Conservation (phyloP, 2,113 vertebrate species). For the Gracilinanus agilis region DNA sequence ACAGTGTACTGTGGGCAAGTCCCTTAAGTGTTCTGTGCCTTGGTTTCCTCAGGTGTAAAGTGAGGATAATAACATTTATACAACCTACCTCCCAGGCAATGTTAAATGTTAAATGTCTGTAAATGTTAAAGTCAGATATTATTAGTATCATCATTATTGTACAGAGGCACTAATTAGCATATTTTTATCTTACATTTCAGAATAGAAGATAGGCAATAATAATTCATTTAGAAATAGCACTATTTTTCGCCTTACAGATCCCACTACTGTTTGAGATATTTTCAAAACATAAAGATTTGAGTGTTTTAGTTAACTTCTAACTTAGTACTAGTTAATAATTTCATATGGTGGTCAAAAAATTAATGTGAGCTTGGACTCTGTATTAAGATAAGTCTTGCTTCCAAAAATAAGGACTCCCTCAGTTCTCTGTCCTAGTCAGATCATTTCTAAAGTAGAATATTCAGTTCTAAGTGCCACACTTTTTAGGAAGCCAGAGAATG, state of each 20-base stretch:
- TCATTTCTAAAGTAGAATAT: not conserved
- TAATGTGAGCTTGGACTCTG: not conserved
- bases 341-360: not conserved
- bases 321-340: not conserved
- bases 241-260: conserved; percentile 31
- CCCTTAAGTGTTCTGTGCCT: not conserved
- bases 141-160: not conserved
- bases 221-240: not conserved
- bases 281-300: conserved; percentile 42
- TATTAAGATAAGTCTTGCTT: not conserved
- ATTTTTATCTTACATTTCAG: not conserved
- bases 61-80: not conserved
- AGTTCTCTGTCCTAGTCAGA: not conserved
- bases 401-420: not conserved
- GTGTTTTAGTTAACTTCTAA: not conserved
- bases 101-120: not conserved
- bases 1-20: not conserved
- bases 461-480: not conserved
- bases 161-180: not conserved
- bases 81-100: not conserved
- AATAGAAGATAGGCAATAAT: not conserved
- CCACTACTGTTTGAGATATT: not conserved
- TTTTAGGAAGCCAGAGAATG: not conserved
- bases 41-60: not conserved
- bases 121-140: not conserved